Evolutionary conservation across 2,888 invertebrate genomes (phyloP).

Genomic region (Homarus gammarus): DNA sequence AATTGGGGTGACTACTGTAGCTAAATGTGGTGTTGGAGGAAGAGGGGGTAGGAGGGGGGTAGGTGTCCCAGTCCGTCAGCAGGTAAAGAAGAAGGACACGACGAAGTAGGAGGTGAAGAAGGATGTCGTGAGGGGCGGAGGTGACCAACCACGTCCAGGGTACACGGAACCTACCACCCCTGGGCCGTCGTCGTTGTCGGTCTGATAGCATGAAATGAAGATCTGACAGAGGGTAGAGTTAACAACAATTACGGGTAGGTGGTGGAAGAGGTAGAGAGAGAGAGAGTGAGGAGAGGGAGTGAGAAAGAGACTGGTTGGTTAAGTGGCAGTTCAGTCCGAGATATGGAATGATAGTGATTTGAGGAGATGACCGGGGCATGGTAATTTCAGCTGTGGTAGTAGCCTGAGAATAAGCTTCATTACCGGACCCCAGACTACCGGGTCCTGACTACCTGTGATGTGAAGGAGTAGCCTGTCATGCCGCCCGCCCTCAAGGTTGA

Average conservation of each 20-base stretch:
- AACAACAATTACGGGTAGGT: background rate
- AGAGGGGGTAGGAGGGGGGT: too few relatives aligned
- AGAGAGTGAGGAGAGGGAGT: too few relatives aligned
- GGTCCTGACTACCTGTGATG: background rate
- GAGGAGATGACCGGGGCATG: background rate
- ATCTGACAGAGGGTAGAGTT: background rate
- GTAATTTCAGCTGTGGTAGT: background rate
- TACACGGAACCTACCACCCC: too few relatives aligned
- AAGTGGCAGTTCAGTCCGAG: background rate
- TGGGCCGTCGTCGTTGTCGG: background rate
- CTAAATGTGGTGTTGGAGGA: too few relatives aligned
- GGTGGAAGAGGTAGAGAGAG: background rate
- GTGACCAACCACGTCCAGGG: too few relatives aligned
- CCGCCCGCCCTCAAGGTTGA: too few relatives aligned
- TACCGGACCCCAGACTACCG: background rate
- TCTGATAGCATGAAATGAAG: background rate
- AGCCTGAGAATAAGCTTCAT: background rate
- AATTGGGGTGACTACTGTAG: too few relatives aligned
- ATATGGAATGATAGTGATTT: slow-evolving; percentile 4
- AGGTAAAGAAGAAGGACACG: too few relatives aligned
- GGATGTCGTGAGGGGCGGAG: too few relatives aligned
- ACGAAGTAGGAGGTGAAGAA: too few relatives aligned
- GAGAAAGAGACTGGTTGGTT: background rate
- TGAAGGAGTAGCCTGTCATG: too few relatives aligned
- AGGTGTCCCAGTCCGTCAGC: too few relatives aligned